Base-by-base conservation (phyloP, 2,797 vertebrate genomes). In the Brotula barbata region DNA sequence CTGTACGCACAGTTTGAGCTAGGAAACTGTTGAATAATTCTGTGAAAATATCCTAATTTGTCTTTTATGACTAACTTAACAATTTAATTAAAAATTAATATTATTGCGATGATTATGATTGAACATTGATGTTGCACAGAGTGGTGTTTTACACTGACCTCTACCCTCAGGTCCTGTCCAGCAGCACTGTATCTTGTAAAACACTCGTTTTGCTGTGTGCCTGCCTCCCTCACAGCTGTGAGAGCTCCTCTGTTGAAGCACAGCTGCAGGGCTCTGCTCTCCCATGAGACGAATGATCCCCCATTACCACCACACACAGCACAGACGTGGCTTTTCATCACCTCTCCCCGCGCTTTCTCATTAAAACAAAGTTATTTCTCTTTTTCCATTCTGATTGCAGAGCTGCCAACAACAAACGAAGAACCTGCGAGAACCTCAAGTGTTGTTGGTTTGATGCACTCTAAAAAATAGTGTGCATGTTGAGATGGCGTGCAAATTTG, bases 211-310 rank as follows among this genome's bases (percentile, higher is more conserved):
- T 55, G 54, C 60, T 44, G 23, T 16, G 40, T 42, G 58, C 6
- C 45, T 14, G 42, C 57, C 58, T 78, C 67, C 14, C 44, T 71
- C 78, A 65, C 87, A 88, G 86, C 85, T 88, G 87, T 75, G 78
- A 36, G 64, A 45, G 68, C 68, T 82, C 78, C 68, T 82, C 78
- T 31, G 56, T 23, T 17, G 10, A 6, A 28, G 39, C 63, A 75
- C 86, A 88, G 86, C 86, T 89, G 89, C 83, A 58, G 72, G 60
- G 65, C 64, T 68, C 61, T 41, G 15, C 56, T 72, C 62, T 43
- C 57, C 74, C 79, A 31, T 54, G 77, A 84, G 78, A 80, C 64
- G 80, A 76, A 84, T 60, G 81, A 81, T 82, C 76, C 62, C 47
- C 71, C 68, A 62, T 84, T 78, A 83, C 78, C 59, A 60, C 80